Conservation (phyloP, 1,140 invertebrate species). For the Oryctes rhinoceros region DNA sequence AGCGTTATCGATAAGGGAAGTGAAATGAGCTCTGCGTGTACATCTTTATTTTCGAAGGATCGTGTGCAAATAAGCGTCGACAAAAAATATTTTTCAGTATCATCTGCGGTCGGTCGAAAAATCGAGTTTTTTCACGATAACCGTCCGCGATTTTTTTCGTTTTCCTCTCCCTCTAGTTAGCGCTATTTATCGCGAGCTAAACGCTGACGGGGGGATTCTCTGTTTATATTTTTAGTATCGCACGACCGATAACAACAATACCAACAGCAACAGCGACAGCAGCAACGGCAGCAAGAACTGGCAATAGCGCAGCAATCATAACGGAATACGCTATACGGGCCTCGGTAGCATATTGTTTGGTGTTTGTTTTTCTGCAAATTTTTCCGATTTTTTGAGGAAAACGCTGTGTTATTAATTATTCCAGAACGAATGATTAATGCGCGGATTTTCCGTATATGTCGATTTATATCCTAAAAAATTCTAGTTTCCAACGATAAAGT, state of each 20-base stretch:
- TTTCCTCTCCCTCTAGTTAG: background rate
- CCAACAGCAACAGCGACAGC: background rate
- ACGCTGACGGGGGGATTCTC: background rate
- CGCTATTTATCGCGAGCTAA: background rate
- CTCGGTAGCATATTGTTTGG: constrained; percentile 17
- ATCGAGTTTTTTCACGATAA: background rate
- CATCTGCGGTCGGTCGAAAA: constrained; percentile 27
- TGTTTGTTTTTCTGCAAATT: constrained; percentile 27
- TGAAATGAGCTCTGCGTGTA: background rate
- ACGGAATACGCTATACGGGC: background rate
- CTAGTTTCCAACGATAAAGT: too few species aligned
- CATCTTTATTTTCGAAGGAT: background rate
- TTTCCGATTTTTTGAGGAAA: constrained; percentile 5
- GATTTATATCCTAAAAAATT: background rate
- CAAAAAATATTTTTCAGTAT: constrained; percentile 11
- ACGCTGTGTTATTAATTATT: constrained; percentile 14
- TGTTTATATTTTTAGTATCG: constrained; percentile 6
- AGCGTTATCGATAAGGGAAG: constrained; percentile 10
- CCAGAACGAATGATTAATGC: constrained; percentile 20
- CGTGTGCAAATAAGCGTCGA: constrained; percentile 29
- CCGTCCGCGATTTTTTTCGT: background rate
- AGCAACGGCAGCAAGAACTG: background rate
- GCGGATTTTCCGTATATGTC: background rate
- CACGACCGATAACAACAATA: constrained; percentile 11
- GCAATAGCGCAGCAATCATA: background rate